phyloP scores from a whole-genome alignment of 2,113 vertebrate species.

The Ammodytes marinus region DNA sequence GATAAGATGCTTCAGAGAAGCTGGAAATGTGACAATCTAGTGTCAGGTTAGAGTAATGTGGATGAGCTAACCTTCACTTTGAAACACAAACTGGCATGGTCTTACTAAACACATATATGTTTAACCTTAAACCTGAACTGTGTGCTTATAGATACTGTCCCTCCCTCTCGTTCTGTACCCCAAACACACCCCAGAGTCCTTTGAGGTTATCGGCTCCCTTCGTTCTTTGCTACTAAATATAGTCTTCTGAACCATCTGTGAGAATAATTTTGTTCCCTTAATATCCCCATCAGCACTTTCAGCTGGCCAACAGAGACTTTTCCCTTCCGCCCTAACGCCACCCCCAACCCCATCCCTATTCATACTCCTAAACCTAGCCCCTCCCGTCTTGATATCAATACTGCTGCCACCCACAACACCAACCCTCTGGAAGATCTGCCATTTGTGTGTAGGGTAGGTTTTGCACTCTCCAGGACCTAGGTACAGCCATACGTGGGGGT shows the following conservation, averaged over 20 bases:
- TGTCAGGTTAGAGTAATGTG: slow-evolving; percentile 27
- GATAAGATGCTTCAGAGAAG: slow-evolving; percentile 25
- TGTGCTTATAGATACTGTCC: slow-evolving; percentile 15
- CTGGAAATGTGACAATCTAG: slow-evolving; percentile 67
- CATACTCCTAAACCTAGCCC: slow-evolving; percentile 72
- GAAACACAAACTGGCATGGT: slow-evolving; percentile 39
- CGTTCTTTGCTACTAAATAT: slow-evolving; percentile 88
- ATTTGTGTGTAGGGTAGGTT: slow-evolving; percentile 76
- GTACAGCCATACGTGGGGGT: slow-evolving; percentile 76
- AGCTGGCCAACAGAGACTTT: slow-evolving; percentile 82
- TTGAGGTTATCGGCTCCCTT: slow-evolving; percentile 73
- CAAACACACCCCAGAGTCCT: slow-evolving; percentile 63
- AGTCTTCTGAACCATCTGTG: slow-evolving; percentile 89
- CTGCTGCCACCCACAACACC: slow-evolving; percentile 65
- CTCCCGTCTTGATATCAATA: slow-evolving; percentile 65
- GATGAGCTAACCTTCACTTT: slow-evolving; percentile 14
- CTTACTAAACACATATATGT: slow-evolving; percentile 31
- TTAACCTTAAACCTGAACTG: slow-evolving; percentile 39
- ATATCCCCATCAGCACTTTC: slow-evolving; percentile 93
- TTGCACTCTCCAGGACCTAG: slow-evolving; percentile 80
- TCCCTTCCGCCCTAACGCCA: slow-evolving; percentile 48
- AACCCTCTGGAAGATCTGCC: slow-evolving; percentile 73
- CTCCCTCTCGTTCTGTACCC: slow-evolving; percentile 12
- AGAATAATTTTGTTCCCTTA: slow-evolving; percentile 90
- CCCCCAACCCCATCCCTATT: slow-evolving; percentile 58